Percentiles rank a stretch among this genome's conserved stretches.
Conservation (phyloP, 2,888 invertebrate species). For the Coenonympha arcania region DNA sequence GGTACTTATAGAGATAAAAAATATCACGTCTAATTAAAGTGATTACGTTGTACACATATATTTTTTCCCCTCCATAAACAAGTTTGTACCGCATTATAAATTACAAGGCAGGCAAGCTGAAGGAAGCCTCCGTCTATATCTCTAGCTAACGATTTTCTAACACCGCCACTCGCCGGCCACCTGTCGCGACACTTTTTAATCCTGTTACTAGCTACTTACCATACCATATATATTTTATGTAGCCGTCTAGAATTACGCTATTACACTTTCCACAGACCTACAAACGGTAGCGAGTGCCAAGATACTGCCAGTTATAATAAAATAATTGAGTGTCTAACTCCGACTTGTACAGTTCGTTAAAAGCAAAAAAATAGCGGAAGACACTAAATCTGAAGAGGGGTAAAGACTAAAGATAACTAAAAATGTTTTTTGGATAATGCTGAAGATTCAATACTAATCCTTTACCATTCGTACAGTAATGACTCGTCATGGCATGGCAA, state of each 20-base stretch:
- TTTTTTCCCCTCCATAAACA: not conserved
- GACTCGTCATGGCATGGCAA: too few species aligned
- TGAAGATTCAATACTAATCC: too few species aligned
- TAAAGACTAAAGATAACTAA: too few species aligned
- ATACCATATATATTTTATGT: slow-evolving; percentile 64
- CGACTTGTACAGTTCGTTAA: too few species aligned
- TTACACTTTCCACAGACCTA: slow-evolving; percentile 46
- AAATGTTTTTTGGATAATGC: too few species aligned
- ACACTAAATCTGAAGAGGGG: too few species aligned
- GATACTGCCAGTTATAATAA: not conserved
- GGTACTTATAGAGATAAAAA: not conserved
- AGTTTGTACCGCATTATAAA: slow-evolving; percentile 8
- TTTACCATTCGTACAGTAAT: too few species aligned
- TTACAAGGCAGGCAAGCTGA: slow-evolving; percentile 10
- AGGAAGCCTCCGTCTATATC: slow-evolving; percentile 22
- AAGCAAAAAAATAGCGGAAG: too few species aligned
- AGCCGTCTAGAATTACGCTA: slow-evolving; percentile 66
- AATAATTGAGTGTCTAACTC: too few species aligned
- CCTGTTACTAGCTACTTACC: slow-evolving; percentile 67
- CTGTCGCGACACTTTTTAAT: slow-evolving; percentile 67
- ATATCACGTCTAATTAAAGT: not conserved
- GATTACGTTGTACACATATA: not conserved
- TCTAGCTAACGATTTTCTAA: slow-evolving; percentile 62
- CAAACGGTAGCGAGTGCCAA: not conserved
- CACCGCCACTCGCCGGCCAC: slow-evolving; percentile 47